Evolutionary conservation across 2,113 vertebrate species (phyloP), one percentile per base, ranked within the genome.

Genomic region (Entelurus aequoreus): DNA sequence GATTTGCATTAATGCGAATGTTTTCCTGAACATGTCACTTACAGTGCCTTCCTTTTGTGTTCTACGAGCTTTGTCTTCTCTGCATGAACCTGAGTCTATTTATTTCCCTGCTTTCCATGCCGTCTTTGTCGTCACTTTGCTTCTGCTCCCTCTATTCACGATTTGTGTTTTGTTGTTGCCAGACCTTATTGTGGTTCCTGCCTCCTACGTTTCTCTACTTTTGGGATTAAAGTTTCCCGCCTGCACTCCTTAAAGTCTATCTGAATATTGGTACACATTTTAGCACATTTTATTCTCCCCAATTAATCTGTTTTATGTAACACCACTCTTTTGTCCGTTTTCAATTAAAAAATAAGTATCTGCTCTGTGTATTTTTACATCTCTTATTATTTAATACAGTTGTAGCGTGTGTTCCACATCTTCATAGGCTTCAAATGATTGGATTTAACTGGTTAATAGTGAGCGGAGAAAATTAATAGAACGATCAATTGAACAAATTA

Each of bases 401-500:
- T 3, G 21, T 13, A 13, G 51, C 7, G 1, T 2, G 51, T 53
- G 21, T 13, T 58, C 14, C 58, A 21, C 37, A 60, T 48, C 12
- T 10, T 15, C 65, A 55, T 19, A 54, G 50, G 37, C 44, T 54
- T 14, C 21, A 16, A 15, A 51, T 44, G 13, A 57, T 48, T 44
- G 19, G 2, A 12, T 57, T 48, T 54, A 59, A 71, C 44, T 42
- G 28, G 50, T 49, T 42, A 63, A 63, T 59, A 62, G 15, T 51
- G 62, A 66, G 49, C 54, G 54, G 1, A 12, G 2, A 35, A 56
- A 65, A 49, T 71, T 36, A 54, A 68, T 44, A 53, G 44, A 63
- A 55, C 56, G 37, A 59, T 54, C 15, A 40, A 9, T 11, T 58
- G 40, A 21, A 44, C 11, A 46, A 12, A 46, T 12, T 46, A 11